These are phyloP conservation scores for Polymixis lichenea DNA, from an alignment of 2,888 invertebrate genomes.

Conservation along the genomic window DNA sequence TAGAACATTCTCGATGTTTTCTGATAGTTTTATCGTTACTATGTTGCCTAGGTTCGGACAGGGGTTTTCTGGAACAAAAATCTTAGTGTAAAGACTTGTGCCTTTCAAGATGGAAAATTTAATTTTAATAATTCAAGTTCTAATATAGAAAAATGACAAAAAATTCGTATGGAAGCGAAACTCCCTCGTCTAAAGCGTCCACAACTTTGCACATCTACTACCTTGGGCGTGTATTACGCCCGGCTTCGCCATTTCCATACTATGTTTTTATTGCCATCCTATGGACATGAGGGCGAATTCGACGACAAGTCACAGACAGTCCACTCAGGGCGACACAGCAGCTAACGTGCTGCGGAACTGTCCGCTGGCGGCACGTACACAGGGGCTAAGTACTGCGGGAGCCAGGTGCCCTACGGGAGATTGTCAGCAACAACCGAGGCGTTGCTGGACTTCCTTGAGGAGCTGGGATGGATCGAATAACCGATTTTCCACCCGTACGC, in stretches of 20 bases:
- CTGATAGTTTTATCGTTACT: slow-evolving; percentile 98
- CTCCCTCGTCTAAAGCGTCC: background rate
- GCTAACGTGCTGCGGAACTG: too few species aligned
- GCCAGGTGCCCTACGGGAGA: too few species aligned
- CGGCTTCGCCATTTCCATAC: background rate
- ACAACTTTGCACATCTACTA: background rate
- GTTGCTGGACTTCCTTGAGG: too few species aligned
- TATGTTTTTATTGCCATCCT: background rate
- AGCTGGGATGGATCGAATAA: too few species aligned
- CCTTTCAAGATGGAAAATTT: background rate
- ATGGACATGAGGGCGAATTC: background rate
- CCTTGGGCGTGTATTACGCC: background rate
- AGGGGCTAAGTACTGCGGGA: too few species aligned
- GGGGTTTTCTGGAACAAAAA: slow-evolving; percentile 94
- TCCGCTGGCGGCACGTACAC: too few species aligned
- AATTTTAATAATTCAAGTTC: background rate
- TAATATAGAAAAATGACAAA: too few species aligned
- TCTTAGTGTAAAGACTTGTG: too few species aligned
- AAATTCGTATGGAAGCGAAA: background rate
- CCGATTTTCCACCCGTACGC: too few species aligned
- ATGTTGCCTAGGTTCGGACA: slow-evolving; percentile 99
- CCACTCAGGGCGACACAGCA: too few species aligned
- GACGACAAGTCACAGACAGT: too few species aligned
- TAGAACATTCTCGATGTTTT: slow-evolving; percentile 96
- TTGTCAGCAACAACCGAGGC: too few species aligned